A percentile compares a stretch with the other conserved stretches of the same genome.
phyloP scores from a whole-genome alignment of 2,113 vertebrate species.

The Monopterus albus region DNA sequence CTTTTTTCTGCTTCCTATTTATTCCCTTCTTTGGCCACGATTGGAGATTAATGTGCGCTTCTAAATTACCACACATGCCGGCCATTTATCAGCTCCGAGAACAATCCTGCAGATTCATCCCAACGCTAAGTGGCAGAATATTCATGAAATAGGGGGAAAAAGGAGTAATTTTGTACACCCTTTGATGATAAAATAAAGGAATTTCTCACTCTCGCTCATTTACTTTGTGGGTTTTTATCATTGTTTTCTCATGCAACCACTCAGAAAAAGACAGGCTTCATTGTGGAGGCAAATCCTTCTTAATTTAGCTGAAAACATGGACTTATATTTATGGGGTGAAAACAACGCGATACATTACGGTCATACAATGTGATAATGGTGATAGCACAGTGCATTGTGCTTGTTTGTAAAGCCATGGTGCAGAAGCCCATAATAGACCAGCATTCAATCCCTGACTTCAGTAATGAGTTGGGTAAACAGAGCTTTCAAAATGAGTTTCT shows the following conservation, averaged over 20 bases:
- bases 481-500: constrained; percentile 81
- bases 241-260: constrained; percentile 61
- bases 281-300: constrained; percentile 80
- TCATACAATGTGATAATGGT: constrained; percentile 74
- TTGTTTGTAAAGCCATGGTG: constrained; percentile 76
- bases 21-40: constrained; percentile 68
- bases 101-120: constrained; percentile 80
- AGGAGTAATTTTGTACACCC: constrained; percentile 69
- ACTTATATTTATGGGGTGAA: constrained; percentile 69
- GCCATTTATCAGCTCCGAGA: constrained; percentile 80
- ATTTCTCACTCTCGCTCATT: constrained; percentile 73
- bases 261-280: constrained; percentile 68
- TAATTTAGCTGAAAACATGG: constrained; percentile 77
- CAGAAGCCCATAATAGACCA: constrained; percentile 71
- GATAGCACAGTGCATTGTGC: constrained; percentile 74
- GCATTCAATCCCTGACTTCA: constrained; percentile 72
- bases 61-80: constrained; percentile 80
- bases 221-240: constrained; percentile 67
- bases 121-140: constrained; percentile 79
- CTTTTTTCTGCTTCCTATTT: constrained; percentile 64
- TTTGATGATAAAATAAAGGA: constrained; percentile 71
- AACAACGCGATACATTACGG: constrained; percentile 74
- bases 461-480: constrained; percentile 80
- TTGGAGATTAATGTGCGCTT: constrained; percentile 79
- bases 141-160: constrained; percentile 77